Conservation (phyloP, 2,797 vertebrate species). For the Sebastes paucispinis region DNA sequence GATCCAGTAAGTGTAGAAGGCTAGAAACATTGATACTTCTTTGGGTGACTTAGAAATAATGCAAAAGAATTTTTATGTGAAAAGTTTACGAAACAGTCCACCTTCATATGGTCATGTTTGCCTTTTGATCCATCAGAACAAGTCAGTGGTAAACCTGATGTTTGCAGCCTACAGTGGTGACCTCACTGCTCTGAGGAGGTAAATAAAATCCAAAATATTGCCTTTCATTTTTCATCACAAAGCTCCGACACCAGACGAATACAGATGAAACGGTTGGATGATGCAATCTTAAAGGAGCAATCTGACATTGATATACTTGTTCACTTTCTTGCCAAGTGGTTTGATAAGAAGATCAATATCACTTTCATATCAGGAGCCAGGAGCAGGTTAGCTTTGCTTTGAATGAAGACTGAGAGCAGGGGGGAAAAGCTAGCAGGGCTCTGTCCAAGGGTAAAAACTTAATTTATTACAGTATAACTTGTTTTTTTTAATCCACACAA, state of each 20-base stretch:
- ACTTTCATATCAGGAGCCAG: neutral
- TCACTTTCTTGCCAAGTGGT: neutral
- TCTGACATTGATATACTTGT: neutral
- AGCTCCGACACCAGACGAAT: neutral
- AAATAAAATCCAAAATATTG: conserved; percentile 6
- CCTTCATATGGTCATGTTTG: neutral
- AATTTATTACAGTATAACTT: neutral
- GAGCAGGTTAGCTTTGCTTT: neutral
- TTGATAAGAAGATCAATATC: neutral
- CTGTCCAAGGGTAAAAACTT: neutral
- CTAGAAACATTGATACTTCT: neutral
- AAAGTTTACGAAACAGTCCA: neutral
- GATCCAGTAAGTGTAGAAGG: conserved; percentile 78
- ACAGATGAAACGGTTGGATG: neutral
- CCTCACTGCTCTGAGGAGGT: conserved; percentile 88
- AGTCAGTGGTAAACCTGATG: conserved; percentile 89
- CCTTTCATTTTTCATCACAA: conserved; percentile 5
- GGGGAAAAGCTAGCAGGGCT: rapidly evolving
- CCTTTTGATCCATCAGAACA: conserved; percentile 79
- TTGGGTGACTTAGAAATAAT: neutral
- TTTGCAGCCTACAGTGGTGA: conserved; percentile 91
- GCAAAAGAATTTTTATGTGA: neutral
- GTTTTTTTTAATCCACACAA: neutral
- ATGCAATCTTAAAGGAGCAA: neutral
- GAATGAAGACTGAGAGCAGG: neutral